Conservation (phyloP, 2,113 vertebrate genomes). For the Ctenodactylus gundi region DNA sequence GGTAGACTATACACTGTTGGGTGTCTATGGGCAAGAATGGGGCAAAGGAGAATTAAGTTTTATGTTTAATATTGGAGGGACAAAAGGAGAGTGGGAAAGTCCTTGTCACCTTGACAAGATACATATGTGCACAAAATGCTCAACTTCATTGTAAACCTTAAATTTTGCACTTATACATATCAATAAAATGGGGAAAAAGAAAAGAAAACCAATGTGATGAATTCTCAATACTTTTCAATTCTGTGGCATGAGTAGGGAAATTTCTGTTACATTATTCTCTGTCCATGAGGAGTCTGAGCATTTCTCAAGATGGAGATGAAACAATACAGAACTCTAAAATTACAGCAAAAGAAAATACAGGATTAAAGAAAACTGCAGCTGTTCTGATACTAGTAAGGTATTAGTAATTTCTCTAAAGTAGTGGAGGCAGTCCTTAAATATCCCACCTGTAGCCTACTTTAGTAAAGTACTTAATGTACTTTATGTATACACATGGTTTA, state of each 20-base stretch:
- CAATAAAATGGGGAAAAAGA: no score
- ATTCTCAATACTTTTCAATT: slow-evolving; percentile 36
- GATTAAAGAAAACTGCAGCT: background rate
- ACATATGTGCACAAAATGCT: no score
- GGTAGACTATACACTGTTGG: background rate
- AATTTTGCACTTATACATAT: no score
- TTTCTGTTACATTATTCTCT: background rate
- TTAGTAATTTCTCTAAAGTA: background rate
- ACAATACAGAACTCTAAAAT: background rate
- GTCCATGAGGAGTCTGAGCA: background rate
- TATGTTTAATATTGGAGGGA: background rate
- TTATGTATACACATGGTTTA: background rate
- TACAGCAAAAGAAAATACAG: background rate
- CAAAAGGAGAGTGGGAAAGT: no score
- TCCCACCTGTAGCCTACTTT: background rate
- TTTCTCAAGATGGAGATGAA: slow-evolving; percentile 18
- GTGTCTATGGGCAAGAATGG: no score
- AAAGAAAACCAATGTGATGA: background rate
- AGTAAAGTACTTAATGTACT: background rate
- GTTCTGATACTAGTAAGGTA: background rate
- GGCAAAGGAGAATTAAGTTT: background rate
- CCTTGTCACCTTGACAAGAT: no score
- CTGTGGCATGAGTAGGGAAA: background rate
- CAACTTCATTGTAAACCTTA: no score
- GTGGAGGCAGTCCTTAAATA: slow-evolving; percentile 24